Evolutionary conservation across 2,888 invertebrate genomes (phyloP).

Genomic region (Apotomis capreana): DNA sequence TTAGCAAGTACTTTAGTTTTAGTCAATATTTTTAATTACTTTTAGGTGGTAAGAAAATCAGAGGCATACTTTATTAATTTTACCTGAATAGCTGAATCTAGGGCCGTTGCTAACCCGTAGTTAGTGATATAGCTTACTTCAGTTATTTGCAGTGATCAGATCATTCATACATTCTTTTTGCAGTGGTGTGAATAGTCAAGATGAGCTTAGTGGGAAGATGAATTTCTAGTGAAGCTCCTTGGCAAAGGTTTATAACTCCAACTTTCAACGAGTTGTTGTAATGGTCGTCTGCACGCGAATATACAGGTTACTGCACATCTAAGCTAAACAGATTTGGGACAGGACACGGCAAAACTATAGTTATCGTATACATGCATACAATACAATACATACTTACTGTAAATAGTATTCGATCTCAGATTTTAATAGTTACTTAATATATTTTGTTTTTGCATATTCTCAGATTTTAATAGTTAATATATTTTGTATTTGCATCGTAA

Average conservation of each 20-base stretch:
- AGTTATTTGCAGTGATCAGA: conserved; percentile 3
- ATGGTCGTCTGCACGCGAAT: neutral
- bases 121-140: neutral
- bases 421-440: too few species aligned
- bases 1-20: neutral
- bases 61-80: neutral
- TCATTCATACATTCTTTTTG: neutral
- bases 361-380: conserved; percentile 15
- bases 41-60: neutral
- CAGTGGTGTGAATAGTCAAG: conserved; percentile 4
- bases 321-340: conserved; percentile 36
- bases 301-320: conserved; percentile 17
- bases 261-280: neutral
- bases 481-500: neutral
- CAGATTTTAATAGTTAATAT: too few species aligned
- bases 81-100: conserved; percentile 24
- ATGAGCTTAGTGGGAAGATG: conserved; percentile 14
- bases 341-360: conserved; percentile 8
- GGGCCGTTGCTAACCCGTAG: conserved; percentile 13
- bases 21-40: neutral
- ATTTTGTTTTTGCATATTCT: too few species aligned
- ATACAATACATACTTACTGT: conserved; percentile 1
- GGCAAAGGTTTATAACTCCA: neutral
- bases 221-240: conserved; percentile 5
- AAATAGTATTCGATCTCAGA: too few species aligned